Evolutionary conservation across 2,113 vertebrate genomes (phyloP).

Genomic region (Stegostoma tigrinum): DNA sequence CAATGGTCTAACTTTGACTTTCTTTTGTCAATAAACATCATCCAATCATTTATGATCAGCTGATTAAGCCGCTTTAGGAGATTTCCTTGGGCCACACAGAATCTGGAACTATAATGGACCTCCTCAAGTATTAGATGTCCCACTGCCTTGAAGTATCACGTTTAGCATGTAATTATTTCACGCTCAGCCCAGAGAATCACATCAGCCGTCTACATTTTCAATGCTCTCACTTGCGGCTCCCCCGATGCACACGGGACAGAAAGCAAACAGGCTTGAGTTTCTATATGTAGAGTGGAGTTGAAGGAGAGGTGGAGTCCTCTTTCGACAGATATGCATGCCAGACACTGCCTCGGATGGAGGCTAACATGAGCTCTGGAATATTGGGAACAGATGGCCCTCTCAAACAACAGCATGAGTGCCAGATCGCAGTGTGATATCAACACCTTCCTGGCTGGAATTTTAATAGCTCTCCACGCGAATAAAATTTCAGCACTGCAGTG

Average conservation of each 20-base stretch:
- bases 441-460: constrained; percentile 12
- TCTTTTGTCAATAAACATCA: neutral
- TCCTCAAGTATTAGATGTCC: neutral
- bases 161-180: neutral
- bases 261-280: neutral
- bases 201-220: neutral
- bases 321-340: neutral
- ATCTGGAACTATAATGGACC: neutral
- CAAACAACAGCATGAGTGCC: neutral
- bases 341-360: neutral
- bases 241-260: neutral
- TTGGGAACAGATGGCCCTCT: constrained; percentile 15
- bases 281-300: neutral
- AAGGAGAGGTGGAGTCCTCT: neutral
- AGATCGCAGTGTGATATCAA: constrained; percentile 12
- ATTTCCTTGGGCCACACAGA: neutral
- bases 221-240: neutral
- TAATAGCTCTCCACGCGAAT: neutral
- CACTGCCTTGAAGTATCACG: neutral
- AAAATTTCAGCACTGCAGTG: neutral
- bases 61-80: neutral
- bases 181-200: neutral
- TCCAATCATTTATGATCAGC: neutral
- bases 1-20: neutral
- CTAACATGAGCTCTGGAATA: neutral